Base-by-base conservation (phyloP, 2,113 vertebrate species). In the Mustela lutreola region DNA sequence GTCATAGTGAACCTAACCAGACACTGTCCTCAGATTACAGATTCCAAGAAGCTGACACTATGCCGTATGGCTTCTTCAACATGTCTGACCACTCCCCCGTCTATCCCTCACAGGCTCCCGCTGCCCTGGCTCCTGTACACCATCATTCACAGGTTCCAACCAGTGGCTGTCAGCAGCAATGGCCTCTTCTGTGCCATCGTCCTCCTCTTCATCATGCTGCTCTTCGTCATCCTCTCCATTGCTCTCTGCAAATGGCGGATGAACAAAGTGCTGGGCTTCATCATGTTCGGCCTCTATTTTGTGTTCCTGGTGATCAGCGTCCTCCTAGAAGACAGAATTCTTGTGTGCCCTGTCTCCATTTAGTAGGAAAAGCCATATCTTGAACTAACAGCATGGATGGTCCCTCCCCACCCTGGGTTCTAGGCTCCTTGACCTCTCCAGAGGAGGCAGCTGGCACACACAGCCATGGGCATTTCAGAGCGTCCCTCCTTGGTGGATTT, bases 141-240 rank as follows among this genome's bases (percentile, higher is more conserved):
- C 94, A 21, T 98, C 18, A 97, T 99, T 93, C 99, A 98, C 95
- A 97, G 90, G 60, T 81, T 99, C 95, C 56, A 89, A 2, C 99
- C 99, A 0, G 99, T 99, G 97, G 75, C 98, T 3, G 99, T 99
- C 96, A 99, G 99, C 99, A 99, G 99, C 99, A 99, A 99, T 1
- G 99, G 99, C 78, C 99, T 99, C 82, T 99, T 99, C 99, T 99
- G 99, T 2, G 99, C 99, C 2, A 99, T 99, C 36, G 99, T 99
- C 95, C 99, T 99, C 60, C 99, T 99, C 97, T 99, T 99, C 99
- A 99, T 99, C 98, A 99, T 99, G 99, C 99, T 99, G 79, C 98
- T 99, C 84, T 99, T 99, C 73, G 99, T 99, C 98, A 99, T 99
- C 98, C 98, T 99, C 95, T 99, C 99, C 97, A 99, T 99, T 22